Percentiles rank a stretch among this genome's conserved stretches.
Conservation (phyloP, 2,113 vertebrate genomes). For the Okapia johnstoni region DNA sequence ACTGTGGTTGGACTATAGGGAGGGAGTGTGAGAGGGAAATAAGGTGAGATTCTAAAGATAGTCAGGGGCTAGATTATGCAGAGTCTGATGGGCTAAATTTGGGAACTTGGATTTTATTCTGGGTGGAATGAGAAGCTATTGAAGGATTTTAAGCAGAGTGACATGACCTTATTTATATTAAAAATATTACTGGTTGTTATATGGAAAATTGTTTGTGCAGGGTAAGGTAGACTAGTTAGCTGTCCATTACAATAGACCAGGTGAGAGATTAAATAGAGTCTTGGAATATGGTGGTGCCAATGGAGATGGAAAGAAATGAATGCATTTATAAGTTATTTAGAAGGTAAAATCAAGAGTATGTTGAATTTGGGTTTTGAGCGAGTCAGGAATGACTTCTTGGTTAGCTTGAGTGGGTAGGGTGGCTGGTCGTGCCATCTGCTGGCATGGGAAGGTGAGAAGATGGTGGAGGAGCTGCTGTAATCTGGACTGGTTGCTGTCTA, state of each 20-base stretch:
- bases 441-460: not conserved
- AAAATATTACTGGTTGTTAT: not conserved
- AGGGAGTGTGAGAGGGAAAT: not conserved
- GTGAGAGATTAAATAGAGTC: not conserved
- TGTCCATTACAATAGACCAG: not conserved
- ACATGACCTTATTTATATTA: not conserved
- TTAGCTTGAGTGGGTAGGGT: not conserved
- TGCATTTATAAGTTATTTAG: not conserved
- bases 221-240: not conserved
- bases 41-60: not conserved
- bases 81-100: not conserved
- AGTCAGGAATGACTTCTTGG: not conserved
- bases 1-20: not conserved
- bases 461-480: not conserved
- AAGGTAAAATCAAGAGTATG: not conserved
- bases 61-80: not conserved
- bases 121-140: not conserved
- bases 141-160: not conserved
- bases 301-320: not conserved
- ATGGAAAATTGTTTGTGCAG: not conserved
- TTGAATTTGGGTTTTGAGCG: not conserved
- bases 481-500: not conserved
- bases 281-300: not conserved
- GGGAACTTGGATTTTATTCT: constrained; percentile 17
- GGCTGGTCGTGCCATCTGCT: not conserved